Percentiles rank a stretch among this genome's conserved stretches.
phyloP scores from a whole-genome alignment of 2,113 vertebrate genomes.

The Tragelaphus buxtoni region DNA sequence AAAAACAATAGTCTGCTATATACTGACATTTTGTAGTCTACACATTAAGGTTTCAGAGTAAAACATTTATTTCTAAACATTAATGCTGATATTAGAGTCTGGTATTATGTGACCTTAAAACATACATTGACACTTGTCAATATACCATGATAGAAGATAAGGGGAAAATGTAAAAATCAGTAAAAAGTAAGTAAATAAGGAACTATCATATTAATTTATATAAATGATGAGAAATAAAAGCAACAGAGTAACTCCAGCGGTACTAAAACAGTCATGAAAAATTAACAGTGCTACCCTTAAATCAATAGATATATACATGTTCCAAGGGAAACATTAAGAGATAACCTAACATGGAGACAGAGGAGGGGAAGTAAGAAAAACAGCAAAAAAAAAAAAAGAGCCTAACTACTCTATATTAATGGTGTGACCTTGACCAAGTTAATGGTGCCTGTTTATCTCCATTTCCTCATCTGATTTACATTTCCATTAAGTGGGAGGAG shows the following conservation, averaged over 20 bases:
- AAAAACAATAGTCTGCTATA: neutral
- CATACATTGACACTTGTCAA: neutral
- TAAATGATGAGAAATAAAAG: neutral
- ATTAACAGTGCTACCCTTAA: neutral
- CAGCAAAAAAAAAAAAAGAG: neutral
- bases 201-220: conserved; percentile 1
- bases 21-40: neutral
- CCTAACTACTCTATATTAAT: neutral
- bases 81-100: neutral
- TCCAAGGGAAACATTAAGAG: neutral
- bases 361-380: neutral
- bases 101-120: neutral
- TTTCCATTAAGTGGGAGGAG: neutral
- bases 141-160: neutral
- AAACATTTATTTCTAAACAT: neutral
- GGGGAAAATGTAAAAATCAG: neutral
- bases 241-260: neutral
- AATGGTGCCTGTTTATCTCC: neutral
- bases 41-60: neutral
- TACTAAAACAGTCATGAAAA: neutral
- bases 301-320: neutral
- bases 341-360: neutral
- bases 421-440: neutral
- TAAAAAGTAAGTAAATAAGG: neutral
- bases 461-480: neutral